These are phyloP conservation scores for Tapirus indicus DNA, from an alignment of 2,797 vertebrate genomes.

Conservation along the genomic window DNA sequence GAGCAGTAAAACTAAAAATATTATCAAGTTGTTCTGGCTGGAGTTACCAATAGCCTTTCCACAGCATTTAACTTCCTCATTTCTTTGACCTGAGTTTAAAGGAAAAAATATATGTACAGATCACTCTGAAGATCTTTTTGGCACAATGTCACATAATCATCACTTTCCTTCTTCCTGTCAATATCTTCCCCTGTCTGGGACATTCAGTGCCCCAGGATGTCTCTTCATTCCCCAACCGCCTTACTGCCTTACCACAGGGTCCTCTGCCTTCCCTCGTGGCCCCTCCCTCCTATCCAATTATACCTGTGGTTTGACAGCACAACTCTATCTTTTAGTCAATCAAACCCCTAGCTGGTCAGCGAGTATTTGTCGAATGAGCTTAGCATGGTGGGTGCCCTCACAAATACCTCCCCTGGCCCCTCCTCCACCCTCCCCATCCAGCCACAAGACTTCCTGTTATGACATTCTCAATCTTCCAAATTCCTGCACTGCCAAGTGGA, in stretches of 20 bases:
- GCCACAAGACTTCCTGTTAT: not conserved
- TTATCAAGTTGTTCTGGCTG: not conserved
- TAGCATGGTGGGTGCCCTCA: rapidly evolving
- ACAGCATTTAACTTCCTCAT: not conserved
- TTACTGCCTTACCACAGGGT: not conserved
- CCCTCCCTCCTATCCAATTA: not conserved
- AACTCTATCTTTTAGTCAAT: not conserved
- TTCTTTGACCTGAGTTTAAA: not conserved
- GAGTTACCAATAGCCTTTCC: not conserved
- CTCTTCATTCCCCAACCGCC: rapidly evolving
- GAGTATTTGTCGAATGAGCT: not conserved
- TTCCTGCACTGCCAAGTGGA: not conserved
- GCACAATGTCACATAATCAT: not conserved
- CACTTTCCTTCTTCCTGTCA: not conserved
- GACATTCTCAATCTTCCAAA: not conserved
- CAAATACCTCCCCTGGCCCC: rapidly evolving
- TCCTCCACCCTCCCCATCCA: not conserved
- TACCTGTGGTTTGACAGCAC: not conserved
- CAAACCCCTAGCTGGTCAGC: not conserved
- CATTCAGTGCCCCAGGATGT: rapidly evolving
- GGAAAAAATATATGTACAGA: no score
- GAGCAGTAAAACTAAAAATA: slow-evolving; percentile 4
- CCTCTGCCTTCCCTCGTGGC: rapidly evolving
- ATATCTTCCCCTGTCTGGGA: not conserved
- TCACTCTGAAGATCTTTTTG: not conserved